phyloP scores from a whole-genome alignment of 2,888 invertebrate genomes.

The Ennomos erosarius region DNA sequence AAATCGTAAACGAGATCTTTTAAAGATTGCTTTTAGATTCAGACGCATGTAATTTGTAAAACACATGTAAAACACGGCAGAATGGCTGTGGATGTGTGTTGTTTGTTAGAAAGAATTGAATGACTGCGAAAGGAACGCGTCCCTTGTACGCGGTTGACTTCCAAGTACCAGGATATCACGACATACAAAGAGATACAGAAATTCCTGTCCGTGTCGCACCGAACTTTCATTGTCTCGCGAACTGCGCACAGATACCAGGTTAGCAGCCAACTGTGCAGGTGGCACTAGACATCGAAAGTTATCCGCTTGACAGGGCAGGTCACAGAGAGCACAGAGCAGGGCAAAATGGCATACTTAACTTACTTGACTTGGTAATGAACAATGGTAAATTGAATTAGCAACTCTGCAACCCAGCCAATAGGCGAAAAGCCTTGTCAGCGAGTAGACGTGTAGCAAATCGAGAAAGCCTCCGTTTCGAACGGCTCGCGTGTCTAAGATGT shows the following conservation, averaged over 20 bases:
- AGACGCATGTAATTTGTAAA: no score
- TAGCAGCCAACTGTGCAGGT: conserved; percentile 33
- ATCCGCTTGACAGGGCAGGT: conserved; percentile 5
- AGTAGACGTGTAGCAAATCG: conserved; percentile 53
- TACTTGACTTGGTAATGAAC: no score
- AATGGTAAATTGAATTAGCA: no score
- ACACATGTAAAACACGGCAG: not conserved
- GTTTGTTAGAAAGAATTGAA: conserved; percentile 40
- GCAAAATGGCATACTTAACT: conserved; percentile 1
- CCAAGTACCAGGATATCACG: conserved; percentile 64
- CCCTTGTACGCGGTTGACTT: conserved; percentile 69
- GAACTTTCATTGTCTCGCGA: conserved; percentile 30
- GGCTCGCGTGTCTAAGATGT: conserved; percentile 53
- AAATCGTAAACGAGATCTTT: conserved; percentile 24
- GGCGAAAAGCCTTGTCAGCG: conserved; percentile 51
- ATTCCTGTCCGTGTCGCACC: conserved; percentile 38
- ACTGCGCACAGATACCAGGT: conserved; percentile 34
- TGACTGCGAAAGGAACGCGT: conserved; percentile 57
- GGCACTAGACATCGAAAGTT: conserved; percentile 1
- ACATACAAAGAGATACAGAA: conserved; percentile 40
- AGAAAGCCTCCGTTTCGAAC: conserved; percentile 46
- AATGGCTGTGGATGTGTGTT: no score
- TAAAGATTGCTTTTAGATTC: not conserved
- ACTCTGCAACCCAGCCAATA: conserved; percentile 20
- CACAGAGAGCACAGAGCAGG: conserved; percentile 34